Base-by-base conservation (phyloP, 2,113 vertebrate genomes). In the Eclectus roratus region DNA sequence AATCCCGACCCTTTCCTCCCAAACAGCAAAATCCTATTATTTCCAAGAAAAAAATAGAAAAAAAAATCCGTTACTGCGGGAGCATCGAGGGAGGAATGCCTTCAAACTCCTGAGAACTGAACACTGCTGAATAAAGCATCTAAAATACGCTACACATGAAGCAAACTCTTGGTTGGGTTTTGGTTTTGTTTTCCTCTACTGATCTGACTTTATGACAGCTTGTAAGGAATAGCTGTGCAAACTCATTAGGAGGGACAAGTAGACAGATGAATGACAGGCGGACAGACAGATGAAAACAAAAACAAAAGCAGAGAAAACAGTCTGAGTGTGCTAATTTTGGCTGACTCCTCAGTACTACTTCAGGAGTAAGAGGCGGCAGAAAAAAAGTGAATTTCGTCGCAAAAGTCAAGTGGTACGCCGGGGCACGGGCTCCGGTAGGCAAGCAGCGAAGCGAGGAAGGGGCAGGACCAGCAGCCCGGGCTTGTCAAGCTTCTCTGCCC, bases 1-100 rank as follows among this genome's bases (percentile, higher is more conserved):
- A 61, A 81, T 46, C 17, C 7, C 13, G 21, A 80, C 10, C 8
- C 4, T 49, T 27, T 70, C 13, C 17, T 76, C 16, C 8, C 49
- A 23, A 85, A 47, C 2, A 80, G 9, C 2, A 52, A 85, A 92
- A 71, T 1, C 9, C 16, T 41, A 28, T 10, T 49, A 6, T 66
- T 65, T 17, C 25, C 10, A 47, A 77, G 29, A 74, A 31, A 7
- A 37, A 7, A 53, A 80, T 69, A 20, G 11, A 7, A 39, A 24
- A 3, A 55, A 9, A 43, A 23, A 3, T 13, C 1, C 3, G 2
- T 47, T 76, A 15, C 16, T 71, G 18, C 20, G 39, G 17, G 10
- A 71, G 7, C 24, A 55, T 1, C 0, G 4, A 80, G 5, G 41
- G 29, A 52, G 17, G 28, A 76, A 77, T 0, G 9, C 21, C 33